These are phyloP conservation scores for Crocodylus rhombifer DNA, from an alignment of 2,797 vertebrate species.

Conservation along the genomic window DNA sequence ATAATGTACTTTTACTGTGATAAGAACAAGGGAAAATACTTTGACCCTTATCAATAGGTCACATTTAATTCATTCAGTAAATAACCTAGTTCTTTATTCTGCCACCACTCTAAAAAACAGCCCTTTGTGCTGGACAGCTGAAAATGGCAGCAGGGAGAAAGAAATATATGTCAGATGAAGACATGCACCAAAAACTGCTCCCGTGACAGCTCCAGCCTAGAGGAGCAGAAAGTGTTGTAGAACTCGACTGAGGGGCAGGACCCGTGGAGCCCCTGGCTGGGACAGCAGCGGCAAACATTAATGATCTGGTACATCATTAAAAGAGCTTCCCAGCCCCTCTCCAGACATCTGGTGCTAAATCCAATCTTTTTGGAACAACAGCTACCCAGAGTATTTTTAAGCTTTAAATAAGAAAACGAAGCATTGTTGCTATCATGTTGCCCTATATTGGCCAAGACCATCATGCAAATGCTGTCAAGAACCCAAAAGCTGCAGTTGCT, in stretches of 20 bases:
- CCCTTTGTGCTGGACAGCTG: not conserved
- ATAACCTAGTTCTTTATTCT: not conserved
- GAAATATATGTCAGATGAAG: not conserved
- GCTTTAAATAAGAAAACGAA: not conserved
- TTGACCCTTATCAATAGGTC: fast-evolving
- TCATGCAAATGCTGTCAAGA: not conserved
- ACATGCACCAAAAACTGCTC: not conserved
- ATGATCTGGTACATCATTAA: not conserved
- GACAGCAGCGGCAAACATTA: not conserved
- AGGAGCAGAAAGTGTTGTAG: not conserved
- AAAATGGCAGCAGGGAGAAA: not conserved
- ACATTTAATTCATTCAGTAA: fast-evolving
- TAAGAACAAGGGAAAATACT: not conserved
- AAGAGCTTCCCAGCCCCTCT: not conserved
- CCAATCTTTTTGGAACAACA: not conserved
- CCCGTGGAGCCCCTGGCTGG: not conserved
- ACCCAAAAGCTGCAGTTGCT: not conserved
- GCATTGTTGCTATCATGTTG: not conserved
- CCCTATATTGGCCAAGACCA: not conserved
- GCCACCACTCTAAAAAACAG: not conserved
- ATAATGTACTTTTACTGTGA: not conserved
- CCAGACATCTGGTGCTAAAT: not conserved
- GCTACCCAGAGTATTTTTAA: not conserved
- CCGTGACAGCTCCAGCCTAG: not conserved
- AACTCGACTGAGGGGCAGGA: not conserved